Conservation (phyloP, 2,888 invertebrate species). For the Lepidochrysops patricia region DNA sequence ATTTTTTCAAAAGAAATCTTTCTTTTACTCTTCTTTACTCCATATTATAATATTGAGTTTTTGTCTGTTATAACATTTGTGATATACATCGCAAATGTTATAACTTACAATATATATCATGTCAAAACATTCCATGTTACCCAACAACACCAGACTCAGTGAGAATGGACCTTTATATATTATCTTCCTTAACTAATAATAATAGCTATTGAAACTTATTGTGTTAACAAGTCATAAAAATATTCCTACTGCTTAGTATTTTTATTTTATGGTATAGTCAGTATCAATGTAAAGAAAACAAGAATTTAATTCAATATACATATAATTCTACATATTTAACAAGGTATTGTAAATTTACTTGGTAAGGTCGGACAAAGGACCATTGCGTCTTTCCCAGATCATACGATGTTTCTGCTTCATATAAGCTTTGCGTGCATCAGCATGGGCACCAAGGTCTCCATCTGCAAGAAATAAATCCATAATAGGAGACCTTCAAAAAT, state of each 20-base stretch:
- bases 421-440: slow-evolving; percentile 82
- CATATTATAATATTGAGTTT: not conserved
- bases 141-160: not conserved
- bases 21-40: slow-evolving; percentile 19
- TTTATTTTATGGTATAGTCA: too few relatives aligned
- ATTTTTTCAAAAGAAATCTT: slow-evolving; percentile 45
- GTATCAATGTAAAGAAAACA: too few relatives aligned
- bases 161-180: not conserved
- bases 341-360: slow-evolving; percentile 28
- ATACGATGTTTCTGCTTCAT: slow-evolving; percentile 99
- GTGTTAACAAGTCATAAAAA: too few relatives aligned
- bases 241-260: too few relatives aligned
- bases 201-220: too few relatives aligned
- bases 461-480: slow-evolving; percentile 76
- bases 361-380: slow-evolving; percentile 70
- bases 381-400: slow-evolving; percentile 96
- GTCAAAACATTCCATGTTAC: too few relatives aligned
- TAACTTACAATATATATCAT: too few relatives aligned
- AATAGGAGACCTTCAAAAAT: too few relatives aligned
- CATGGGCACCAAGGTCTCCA: slow-evolving; percentile 90
- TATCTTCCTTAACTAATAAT: too few relatives aligned
- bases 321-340: slow-evolving; percentile 34
- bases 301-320: slow-evolving; percentile 2
- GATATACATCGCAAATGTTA: too few relatives aligned
- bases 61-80: too few relatives aligned